These are phyloP conservation scores for Sebastes cheni DNA, from an alignment of 2,797 vertebrate genomes.

Conservation along the genomic window DNA sequence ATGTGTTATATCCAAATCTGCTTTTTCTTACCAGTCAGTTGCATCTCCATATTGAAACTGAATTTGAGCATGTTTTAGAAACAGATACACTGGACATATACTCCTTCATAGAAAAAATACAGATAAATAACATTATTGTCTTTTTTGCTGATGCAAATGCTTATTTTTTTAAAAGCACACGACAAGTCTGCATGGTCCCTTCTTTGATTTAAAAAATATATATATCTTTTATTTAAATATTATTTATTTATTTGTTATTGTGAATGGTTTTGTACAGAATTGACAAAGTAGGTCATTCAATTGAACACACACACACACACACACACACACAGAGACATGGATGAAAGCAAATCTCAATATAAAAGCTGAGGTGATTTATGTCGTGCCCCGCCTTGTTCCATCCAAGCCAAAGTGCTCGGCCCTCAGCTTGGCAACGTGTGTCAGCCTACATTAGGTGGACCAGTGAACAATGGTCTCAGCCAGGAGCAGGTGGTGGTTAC, in stretches of 20 bases:
- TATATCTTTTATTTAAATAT: not conserved
- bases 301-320: not conserved
- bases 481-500: slow-evolving; percentile 76
- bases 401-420: slow-evolving; percentile 61
- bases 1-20: slow-evolving; percentile 18
- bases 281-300: slow-evolving; percentile 20
- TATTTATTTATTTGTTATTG: slow-evolving; percentile 19
- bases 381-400: slow-evolving; percentile 50
- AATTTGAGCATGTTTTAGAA: not conserved
- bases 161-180: not conserved
- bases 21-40: not conserved
- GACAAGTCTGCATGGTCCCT: not conserved
- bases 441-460: slow-evolving; percentile 76
- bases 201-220: not conserved
- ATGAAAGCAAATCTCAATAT: slow-evolving; percentile 50
- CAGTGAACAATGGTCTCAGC: slow-evolving; percentile 73
- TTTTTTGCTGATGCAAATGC: slow-evolving; percentile 1
- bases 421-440: slow-evolving; percentile 74
- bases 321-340: not conserved
- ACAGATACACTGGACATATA: not conserved
- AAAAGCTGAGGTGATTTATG: slow-evolving; percentile 62
- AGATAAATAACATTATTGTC: not conserved
- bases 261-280: slow-evolving; percentile 7
- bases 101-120: not conserved
- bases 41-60: not conserved